phyloP scores from a whole-genome alignment of 2,888 invertebrate species.

The Archaeoteleia sp. region DNA sequence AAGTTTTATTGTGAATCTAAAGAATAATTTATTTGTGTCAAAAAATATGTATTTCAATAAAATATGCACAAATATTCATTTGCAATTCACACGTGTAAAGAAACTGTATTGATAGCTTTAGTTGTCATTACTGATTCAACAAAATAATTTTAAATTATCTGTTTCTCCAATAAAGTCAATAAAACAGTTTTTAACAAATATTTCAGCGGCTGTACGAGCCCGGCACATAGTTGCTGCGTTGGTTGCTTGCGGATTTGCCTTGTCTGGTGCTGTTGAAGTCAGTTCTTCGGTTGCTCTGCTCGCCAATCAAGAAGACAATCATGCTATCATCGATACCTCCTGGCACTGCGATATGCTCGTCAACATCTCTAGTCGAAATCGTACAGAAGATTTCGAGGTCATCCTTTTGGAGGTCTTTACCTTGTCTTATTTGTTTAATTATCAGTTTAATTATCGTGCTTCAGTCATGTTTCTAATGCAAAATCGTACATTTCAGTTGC shows the following conservation, averaged over 20 bases:
- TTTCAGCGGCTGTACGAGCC: slow-evolving; percentile 73
- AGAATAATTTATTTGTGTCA: no score
- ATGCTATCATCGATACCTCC: slow-evolving; percentile 72
- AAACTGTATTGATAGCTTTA: no score
- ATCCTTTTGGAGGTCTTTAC: slow-evolving; percentile 68
- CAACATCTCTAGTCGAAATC: slow-evolving; percentile 70
- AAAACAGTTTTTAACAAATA: background rate
- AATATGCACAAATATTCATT: no score
- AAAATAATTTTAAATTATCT: no score
- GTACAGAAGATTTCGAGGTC: slow-evolving; percentile 70
- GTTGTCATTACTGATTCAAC: no score
- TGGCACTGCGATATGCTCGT: slow-evolving; percentile 74
- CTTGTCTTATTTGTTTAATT: background rate
- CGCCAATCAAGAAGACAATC: slow-evolving; percentile 75
- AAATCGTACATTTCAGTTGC: slow-evolving; percentile 67
- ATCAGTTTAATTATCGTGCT: background rate
- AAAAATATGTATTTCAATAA: no score
- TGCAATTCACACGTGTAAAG: no score
- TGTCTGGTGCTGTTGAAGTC: slow-evolving; percentile 78
- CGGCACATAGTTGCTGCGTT: slow-evolving; percentile 76
- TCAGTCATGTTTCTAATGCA: slow-evolving; percentile 12
- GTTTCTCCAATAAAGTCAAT: no score
- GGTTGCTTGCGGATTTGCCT: slow-evolving; percentile 77
- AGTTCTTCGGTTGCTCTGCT: slow-evolving; percentile 78
- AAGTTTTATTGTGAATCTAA: no score